Conservation (phyloP, 2,888 invertebrate genomes). For the Perizoma affinitatum region DNA sequence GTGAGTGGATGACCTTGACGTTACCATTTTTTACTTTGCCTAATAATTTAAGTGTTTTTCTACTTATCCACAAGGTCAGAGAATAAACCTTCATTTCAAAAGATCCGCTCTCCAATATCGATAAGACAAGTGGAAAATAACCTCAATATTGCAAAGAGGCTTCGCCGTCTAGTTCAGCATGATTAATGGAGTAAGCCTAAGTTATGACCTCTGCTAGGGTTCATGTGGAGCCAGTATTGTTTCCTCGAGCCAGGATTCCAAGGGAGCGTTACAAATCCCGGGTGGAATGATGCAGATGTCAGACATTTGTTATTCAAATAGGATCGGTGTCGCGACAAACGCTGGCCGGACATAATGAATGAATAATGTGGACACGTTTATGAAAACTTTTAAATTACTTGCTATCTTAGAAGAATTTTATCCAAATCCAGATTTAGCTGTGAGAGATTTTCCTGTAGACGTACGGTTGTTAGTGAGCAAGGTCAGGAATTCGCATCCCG, state of each 20-base stretch:
- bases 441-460: too few species aligned
- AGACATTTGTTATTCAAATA: constrained; percentile 82
- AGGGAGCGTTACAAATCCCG: constrained; percentile 60
- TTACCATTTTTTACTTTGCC: constrained; percentile 10
- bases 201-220: constrained; percentile 48
- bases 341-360: constrained; percentile 71
- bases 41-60: constrained; percentile 13
- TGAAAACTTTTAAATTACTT: constrained; percentile 59
- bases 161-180: constrained; percentile 33
- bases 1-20: constrained; percentile 18
- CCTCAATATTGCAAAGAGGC: constrained; percentile 33
- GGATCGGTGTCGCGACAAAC: constrained; percentile 69
- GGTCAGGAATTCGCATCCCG: too few species aligned
- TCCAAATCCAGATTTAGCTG: not conserved
- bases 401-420: constrained; percentile 6
- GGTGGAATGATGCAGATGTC: constrained; percentile 75
- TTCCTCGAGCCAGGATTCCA: constrained; percentile 57
- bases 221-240: constrained; percentile 56
- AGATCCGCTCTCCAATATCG: constrained; percentile 14
- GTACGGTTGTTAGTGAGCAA: too few species aligned
- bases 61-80: constrained; percentile 18
- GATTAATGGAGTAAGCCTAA: constrained; percentile 46
- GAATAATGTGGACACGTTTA: constrained; percentile 82
- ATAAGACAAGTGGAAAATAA: constrained; percentile 28
- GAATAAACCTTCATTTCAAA: constrained; percentile 4